Evolutionary conservation across 2,888 invertebrate genomes (phyloP).

Genomic region (Latrodectus hesperus): DNA sequence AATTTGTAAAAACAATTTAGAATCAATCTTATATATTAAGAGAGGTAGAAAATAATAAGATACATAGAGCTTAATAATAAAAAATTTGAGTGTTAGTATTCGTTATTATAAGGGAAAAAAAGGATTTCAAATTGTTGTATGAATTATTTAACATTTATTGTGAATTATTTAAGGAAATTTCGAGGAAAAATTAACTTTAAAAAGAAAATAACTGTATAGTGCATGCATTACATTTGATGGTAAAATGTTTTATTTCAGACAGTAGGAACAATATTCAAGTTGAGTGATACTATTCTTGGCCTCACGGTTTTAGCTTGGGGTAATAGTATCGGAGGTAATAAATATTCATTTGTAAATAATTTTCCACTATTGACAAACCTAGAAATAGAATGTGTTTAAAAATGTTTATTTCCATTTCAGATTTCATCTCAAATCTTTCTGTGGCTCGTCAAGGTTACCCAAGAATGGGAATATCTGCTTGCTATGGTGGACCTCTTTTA

Average conservation of each 20-base stretch:
- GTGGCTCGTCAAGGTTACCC: constrained; percentile 81
- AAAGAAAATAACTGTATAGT: background rate
- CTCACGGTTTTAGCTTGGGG: constrained; percentile 81
- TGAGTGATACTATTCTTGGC: constrained; percentile 80
- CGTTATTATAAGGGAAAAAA: too few species aligned
- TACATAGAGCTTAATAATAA: too few species aligned
- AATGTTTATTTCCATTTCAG: constrained; percentile 73
- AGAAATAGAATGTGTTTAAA: background rate
- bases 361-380: background rate
- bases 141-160: too few species aligned
- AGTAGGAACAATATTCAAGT: constrained; percentile 79
- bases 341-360: background rate
- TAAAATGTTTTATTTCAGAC: constrained; percentile 76
- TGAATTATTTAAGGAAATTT: too few species aligned
- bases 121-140: too few species aligned
- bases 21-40: too few species aligned
- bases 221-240: too few species aligned
- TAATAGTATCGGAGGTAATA: constrained; percentile 70
- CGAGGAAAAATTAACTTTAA: too few species aligned
- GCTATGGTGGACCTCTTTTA: constrained; percentile 82
- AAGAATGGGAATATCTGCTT: constrained; percentile 82
- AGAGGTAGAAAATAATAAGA: too few species aligned
- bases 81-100: too few species aligned
- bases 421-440: constrained; percentile 79
- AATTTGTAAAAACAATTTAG: too few species aligned